Conservation (phyloP, 2,113 vertebrate species). For the Peromyscus maniculatus region DNA sequence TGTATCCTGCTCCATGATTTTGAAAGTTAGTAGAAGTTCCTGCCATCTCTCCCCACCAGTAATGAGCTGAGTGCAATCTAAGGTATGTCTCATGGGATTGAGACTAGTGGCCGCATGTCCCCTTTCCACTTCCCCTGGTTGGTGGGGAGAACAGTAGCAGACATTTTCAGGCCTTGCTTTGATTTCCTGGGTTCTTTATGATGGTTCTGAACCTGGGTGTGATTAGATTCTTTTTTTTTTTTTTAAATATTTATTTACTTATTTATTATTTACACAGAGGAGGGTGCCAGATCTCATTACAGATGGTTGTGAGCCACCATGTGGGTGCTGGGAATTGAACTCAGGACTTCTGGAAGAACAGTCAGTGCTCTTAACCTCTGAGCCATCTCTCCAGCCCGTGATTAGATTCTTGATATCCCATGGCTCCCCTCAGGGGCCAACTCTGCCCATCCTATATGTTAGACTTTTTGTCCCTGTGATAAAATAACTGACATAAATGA, state of each 20-base stretch:
- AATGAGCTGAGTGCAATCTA: too few relatives aligned
- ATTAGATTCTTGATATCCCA: not conserved
- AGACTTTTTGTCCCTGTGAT: not conserved
- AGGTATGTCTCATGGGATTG: not conserved
- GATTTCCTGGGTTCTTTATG: not conserved
- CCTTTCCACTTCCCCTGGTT: not conserved
- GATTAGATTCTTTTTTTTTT: not conserved
- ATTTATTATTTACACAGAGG: too few relatives aligned
- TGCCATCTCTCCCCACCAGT: not conserved
- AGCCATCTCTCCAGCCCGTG: not conserved
- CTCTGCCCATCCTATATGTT: not conserved
- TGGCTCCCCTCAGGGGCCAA: not conserved
- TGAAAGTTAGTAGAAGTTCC: not conserved
- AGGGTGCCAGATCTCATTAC: too few relatives aligned
- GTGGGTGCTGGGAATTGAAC: too few relatives aligned
- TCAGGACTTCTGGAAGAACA: too few relatives aligned
- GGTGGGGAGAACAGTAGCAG: not conserved
- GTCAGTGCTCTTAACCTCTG: too few relatives aligned
- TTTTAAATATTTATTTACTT: too few relatives aligned
- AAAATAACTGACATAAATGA: not conserved
- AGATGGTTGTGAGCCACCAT: too few relatives aligned
- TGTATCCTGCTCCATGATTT: accelerated
- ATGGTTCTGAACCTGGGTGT: not conserved
- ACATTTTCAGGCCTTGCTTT: not conserved
- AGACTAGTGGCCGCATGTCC: not conserved